Evolutionary conservation across 2,888 invertebrate species (phyloP), one percentile per base, ranked within the genome.

Genomic region (Reticulitermes lucifugus): DNA sequence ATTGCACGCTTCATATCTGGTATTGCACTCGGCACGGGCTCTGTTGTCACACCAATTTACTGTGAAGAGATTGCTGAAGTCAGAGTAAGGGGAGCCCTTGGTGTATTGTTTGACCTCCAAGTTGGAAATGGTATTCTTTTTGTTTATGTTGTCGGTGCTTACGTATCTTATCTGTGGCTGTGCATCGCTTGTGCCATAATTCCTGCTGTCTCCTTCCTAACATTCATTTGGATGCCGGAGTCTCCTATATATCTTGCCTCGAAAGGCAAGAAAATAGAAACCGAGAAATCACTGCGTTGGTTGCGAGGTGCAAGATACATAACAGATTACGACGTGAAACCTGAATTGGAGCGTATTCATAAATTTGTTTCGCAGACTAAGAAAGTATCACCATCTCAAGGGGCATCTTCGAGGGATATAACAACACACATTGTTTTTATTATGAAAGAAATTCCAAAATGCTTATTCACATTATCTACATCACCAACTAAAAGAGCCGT

Each of bases 401-500:
- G n/a, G 79, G 6, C 79, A 55, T 4, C n/a, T 2, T 65, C 25
- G 25, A 10, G n/a, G 65, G n/a, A 65, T 65, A 25, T 18, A 55
- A 55, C 14, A 18, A 55, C 18, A 55, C 14, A 4, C 55, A 18
- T 14, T 5, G 14, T 55, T 1, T 5, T 18, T 14, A 55, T 18
- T 55, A 4, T 18, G 55, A 65, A 25, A 25, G 9, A 25, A 10
- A 65, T 65, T 65, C 14, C 65, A 25, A n/a, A 65, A 9, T 25
- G 55, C 14, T 14, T 55, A 55, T 55, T 14, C 18, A 55, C n/a
- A n/a, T 65, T 41, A 9, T 41, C 35, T 41, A 73, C 14, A 21
- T 73, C 73, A 21, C 83, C 83, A 22, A 86, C 60, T 46, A 83
- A 46, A 83, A 95, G 4, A 89, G 97, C 97, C 0, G 91, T 98